Base-by-base conservation (phyloP, 2,888 invertebrate genomes). In the Onthophagus sagittarius region DNA sequence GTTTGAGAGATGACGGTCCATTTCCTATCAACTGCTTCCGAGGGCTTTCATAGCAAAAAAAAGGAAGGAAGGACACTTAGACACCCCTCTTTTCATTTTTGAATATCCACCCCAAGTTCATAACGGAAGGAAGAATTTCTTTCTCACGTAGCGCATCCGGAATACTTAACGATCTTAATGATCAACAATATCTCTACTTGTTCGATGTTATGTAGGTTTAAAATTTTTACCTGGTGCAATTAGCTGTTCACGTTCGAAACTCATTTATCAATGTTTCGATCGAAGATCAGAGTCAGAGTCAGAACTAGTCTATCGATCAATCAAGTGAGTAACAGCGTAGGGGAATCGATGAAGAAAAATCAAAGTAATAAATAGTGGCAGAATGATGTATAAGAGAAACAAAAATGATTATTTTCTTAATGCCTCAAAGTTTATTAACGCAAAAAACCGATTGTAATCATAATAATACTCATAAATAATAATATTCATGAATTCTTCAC, bases 1-100 rank as follows among this genome's bases (percentile, higher is more conserved):
- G 39, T 53, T 9, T 7, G 11, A 53, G 5, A n/a, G 32, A 32
- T 67, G 67, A 67, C 32, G 67, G 67, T 67, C 67, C 67, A 67
- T 67, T 67, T 67, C 67, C 67, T 67, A 67, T 53, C 39, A 53
- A 53, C 39, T 53, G 39, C 67, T 67, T 67, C 67, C 67, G 67
- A 67, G 13, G 39, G 39, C 39, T 53, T 53, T 53, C 39, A 53
- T 53, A 53, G 9, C 5, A 53, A 53, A 23, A 23, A 23, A 23
- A 23, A 23, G 23, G 23, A 23, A 23, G 23, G 39, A 53, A 11
- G 39, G 39, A 53, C 39, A 53, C 39, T 53, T 53, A 53, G 4
- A 53, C 11, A 7, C 39, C 39, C 39, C 6, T 23, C 23, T 23
- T 23, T 23, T 23, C 23, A 23, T 23, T 23, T 53, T 53, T 53